Evolutionary conservation across 1,140 invertebrate genomes (phyloP).

Genomic region (Pseudomyrmex cubaensis): DNA sequence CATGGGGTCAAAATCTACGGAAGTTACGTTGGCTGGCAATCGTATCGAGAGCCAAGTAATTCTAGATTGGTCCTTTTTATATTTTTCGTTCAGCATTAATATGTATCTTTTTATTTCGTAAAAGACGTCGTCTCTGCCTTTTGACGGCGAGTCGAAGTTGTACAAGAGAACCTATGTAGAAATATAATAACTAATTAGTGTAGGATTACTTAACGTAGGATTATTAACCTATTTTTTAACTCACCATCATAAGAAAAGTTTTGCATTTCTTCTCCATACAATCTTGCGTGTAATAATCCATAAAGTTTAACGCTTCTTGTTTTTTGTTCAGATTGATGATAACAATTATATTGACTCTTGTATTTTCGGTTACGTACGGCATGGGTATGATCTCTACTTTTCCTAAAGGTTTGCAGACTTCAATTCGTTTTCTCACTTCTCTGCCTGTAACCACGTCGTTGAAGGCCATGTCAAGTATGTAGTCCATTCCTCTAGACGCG

Average conservation of each 20-base stretch:
- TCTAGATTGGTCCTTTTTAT: slow-evolving; percentile 89
- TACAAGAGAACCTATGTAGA: slow-evolving; percentile 87
- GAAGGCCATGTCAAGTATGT: slow-evolving; percentile 91
- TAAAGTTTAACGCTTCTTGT: slow-evolving; percentile 87
- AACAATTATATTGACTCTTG: slow-evolving; percentile 91
- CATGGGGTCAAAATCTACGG: slow-evolving; percentile 78
- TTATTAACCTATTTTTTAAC: slow-evolving; percentile 66
- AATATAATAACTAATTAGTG: background rate
- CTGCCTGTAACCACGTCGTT: slow-evolving; percentile 79
- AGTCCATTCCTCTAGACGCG: slow-evolving; percentile 94
- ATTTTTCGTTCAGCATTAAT: slow-evolving; percentile 88
- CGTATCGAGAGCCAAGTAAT: slow-evolving; percentile 90
- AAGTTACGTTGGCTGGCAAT: slow-evolving; percentile 82
- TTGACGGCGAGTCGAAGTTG: slow-evolving; percentile 86
- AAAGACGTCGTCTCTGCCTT: slow-evolving; percentile 89
- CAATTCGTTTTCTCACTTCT: slow-evolving; percentile 85
- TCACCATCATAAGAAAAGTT: slow-evolving; percentile 90
- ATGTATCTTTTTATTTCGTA: slow-evolving; percentile 88
- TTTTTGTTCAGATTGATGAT: slow-evolving; percentile 86
- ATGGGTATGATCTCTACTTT: slow-evolving; percentile 94
- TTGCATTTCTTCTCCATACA: slow-evolving; percentile 92
- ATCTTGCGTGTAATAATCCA: slow-evolving; percentile 89
- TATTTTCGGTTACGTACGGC: slow-evolving; percentile 96
- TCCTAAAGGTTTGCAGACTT: slow-evolving; percentile 92
- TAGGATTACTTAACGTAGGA: slow-evolving; percentile 17